Evolutionary conservation across 2,113 vertebrate genomes (phyloP).

Genomic region (Pan paniscus): DNA sequence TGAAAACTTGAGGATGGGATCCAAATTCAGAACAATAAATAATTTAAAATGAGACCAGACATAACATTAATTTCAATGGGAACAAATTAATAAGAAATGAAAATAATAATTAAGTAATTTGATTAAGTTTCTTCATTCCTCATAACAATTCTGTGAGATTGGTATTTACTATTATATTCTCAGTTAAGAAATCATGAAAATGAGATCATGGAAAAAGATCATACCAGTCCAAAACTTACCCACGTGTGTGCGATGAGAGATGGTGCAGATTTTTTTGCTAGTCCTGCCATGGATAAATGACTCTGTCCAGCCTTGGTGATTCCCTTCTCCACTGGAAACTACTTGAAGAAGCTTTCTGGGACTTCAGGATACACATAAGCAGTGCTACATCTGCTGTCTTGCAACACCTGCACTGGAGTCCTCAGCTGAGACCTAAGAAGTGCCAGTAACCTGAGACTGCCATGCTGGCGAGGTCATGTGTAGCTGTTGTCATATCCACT

Average conservation of each 20-base stretch:
- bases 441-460: too few species aligned
- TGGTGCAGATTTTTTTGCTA: background rate
- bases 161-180: background rate
- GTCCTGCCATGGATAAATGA: background rate
- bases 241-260: background rate
- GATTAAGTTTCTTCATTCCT: background rate
- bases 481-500: rapidly evolving
- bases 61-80: constrained; percentile 14
- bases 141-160: background rate
- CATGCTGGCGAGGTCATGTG: rapidly evolving
- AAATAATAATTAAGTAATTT: constrained; percentile 22
- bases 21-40: background rate
- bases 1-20: background rate
- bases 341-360: background rate
- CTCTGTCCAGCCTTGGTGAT: too few species aligned
- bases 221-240: background rate
- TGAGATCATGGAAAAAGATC: background rate
- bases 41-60: constrained; percentile 8
- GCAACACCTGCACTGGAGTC: background rate
- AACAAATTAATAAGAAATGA: constrained; percentile 8
- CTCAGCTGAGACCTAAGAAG: background rate
- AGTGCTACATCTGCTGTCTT: background rate
- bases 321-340: background rate
- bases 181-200: background rate
- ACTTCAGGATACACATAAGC: background rate